Conservation (phyloP, 1,140 invertebrate genomes). For the Drosophila truncata region DNA sequence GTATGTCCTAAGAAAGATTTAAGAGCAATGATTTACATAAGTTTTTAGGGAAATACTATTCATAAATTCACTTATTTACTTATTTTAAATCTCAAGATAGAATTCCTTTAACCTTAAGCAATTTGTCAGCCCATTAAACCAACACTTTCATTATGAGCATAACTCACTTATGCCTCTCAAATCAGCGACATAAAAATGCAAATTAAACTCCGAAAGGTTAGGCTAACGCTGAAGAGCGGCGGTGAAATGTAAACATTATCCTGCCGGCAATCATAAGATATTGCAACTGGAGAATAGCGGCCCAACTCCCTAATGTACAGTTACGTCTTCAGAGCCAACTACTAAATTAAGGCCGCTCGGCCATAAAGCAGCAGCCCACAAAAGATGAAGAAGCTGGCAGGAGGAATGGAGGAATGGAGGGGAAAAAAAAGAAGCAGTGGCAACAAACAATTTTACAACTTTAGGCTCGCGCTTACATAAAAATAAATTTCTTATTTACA, state of each 20-base stretch:
- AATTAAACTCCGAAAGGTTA: constrained; percentile 65
- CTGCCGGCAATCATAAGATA: constrained; percentile 27
- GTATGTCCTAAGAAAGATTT: too few species aligned
- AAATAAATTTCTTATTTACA: constrained; percentile 84
- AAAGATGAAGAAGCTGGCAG: constrained; percentile 40
- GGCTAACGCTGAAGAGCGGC: constrained; percentile 5
- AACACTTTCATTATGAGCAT: constrained; percentile 17
- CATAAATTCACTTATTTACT: too few species aligned
- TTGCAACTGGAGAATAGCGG: constrained; percentile 23
- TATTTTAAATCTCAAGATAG: too few species aligned
- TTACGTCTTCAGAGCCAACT: constrained; percentile 69
- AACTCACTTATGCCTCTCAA: constrained; percentile 51
- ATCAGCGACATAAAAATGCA: constrained; percentile 69
- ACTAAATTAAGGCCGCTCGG: constrained; percentile 77
- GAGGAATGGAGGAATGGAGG: background rate
- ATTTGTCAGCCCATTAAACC: constrained; percentile 25
- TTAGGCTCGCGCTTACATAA: constrained; percentile 80
- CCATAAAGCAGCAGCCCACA: constrained; percentile 69
- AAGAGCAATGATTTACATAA: too few species aligned
- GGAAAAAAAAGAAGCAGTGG: constrained; percentile 14
- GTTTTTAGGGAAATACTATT: too few species aligned
- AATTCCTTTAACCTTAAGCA: background rate
- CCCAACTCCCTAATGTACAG: constrained; percentile 68
- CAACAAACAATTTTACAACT: constrained; percentile 80
- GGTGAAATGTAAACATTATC: constrained; percentile 39